A percentile compares a stretch with the other conserved stretches of the same genome.
Evolutionary conservation across 2,888 invertebrate species (phyloP).

Genomic region (Marasmarcha lunaedactyla): DNA sequence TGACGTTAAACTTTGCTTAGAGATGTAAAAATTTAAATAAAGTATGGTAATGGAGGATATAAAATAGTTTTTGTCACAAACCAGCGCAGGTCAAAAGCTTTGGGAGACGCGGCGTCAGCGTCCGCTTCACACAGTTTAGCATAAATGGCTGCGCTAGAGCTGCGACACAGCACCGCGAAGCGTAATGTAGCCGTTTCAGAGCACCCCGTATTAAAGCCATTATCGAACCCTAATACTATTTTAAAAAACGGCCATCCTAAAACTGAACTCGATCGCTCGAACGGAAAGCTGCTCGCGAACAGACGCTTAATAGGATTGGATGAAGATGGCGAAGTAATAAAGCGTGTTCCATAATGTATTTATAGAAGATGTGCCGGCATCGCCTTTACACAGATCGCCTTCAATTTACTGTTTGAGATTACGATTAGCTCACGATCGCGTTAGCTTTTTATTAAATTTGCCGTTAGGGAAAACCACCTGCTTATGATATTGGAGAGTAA

Average conservation of each 20-base stretch:
- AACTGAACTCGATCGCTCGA: slow-evolving; percentile 41
- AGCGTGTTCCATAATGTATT: slow-evolving; percentile 66
- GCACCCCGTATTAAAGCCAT: slow-evolving; percentile 48
- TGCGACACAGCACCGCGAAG: slow-evolving; percentile 39
- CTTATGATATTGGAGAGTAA: not conserved
- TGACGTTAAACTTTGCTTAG: not conserved
- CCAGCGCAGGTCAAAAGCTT: slow-evolving; percentile 25
- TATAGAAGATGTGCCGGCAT: slow-evolving; percentile 49
- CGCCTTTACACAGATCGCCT: slow-evolving; percentile 41
- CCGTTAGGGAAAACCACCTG: slow-evolving; percentile 12
- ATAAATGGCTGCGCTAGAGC: slow-evolving; percentile 42
- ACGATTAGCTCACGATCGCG: slow-evolving; percentile 38
- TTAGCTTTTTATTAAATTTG: slow-evolving; percentile 24
- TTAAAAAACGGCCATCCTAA: slow-evolving; percentile 58
- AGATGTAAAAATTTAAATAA: not conserved
- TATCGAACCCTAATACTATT: slow-evolving; percentile 62
- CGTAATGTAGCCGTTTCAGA: slow-evolving; percentile 44
- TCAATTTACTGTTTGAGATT: slow-evolving; percentile 45
- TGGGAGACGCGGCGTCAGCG: slow-evolving; percentile 34
- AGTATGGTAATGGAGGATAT: not conserved
- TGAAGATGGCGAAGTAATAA: slow-evolving; percentile 64
- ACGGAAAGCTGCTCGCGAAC: slow-evolving; percentile 45
- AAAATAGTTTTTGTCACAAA: not conserved
- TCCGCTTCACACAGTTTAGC: slow-evolving; percentile 39
- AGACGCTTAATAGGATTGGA: slow-evolving; percentile 65